These are phyloP conservation scores for Centroberyx gerrardi DNA, from an alignment of 2,797 vertebrate species.

Conservation along the genomic window DNA sequence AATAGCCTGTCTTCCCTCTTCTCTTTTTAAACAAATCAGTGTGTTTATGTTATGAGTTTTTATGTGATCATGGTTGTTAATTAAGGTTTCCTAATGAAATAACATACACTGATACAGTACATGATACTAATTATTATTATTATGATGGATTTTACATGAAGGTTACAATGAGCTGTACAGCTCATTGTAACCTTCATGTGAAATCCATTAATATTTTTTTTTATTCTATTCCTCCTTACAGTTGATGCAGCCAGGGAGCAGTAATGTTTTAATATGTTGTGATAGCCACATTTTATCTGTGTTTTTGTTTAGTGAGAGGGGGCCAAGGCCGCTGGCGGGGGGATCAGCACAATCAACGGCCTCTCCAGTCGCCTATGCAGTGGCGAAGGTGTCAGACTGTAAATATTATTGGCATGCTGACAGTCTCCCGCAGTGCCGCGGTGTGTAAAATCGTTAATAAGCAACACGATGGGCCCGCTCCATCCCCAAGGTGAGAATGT, in stretches of 20 bases:
- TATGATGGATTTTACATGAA: too few species aligned
- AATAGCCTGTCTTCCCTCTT: too few species aligned
- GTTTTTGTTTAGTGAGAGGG: conserved; percentile 62
- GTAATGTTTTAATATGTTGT: not conserved
- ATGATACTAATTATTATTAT: not conserved
- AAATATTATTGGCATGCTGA: conserved; percentile 85
- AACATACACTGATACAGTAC: not conserved
- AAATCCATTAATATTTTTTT: not conserved
- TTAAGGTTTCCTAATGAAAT: not conserved
- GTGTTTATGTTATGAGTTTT: too few species aligned
- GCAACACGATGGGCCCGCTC: conserved; percentile 69
- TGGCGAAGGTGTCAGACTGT: conserved; percentile 81
- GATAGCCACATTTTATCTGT: conserved; percentile 21
- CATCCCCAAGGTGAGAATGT: conserved; percentile 76
- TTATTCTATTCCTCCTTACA: not conserved
- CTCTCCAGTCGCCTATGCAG: conserved; percentile 44
- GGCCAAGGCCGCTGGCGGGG: conserved; percentile 58
- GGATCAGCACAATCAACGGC: conserved; percentile 61
- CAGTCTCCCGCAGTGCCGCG: conserved; percentile 72
- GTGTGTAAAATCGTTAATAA: conserved; percentile 83
- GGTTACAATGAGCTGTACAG: too few species aligned
- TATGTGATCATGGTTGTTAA: too few species aligned
- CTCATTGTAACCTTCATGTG: not conserved
- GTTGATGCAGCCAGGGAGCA: not conserved
- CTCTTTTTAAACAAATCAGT: too few species aligned